Base-by-base conservation (phyloP, 1,140 invertebrate species). In the Cherax destructor region DNA sequence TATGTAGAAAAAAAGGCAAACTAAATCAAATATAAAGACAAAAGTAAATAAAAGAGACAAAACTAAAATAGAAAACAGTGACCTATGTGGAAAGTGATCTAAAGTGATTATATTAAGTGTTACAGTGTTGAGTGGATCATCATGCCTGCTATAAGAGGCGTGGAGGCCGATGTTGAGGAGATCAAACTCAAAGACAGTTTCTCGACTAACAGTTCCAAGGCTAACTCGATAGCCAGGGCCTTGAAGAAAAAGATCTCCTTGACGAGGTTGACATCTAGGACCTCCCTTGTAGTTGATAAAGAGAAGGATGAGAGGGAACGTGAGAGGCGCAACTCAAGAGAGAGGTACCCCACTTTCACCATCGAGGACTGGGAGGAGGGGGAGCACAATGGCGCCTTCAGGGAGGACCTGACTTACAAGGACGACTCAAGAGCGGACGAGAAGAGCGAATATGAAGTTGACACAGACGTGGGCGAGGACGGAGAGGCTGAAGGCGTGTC, bases 141-240 rank as follows among this genome's bases (percentile, higher is more conserved):
- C 74, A 91, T 91, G 89, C 89, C 91, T 30, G 81, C 91, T 50
- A 92, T 92, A 47, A 72, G 91, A 24, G 86, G 91, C 30, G 91
- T 92, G 69, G 91, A 92, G 86, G 91, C 91, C 1, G 91, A 92
- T 81, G 91, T 92, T 9, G 91, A 92, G 81, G 91, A 92, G 61
- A 92, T 92, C 41, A 92, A 92, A 59, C 91, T 92, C 9, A 92
- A 89, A 72, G 91, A 92, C 59, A 83, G 69, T 49, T 92, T 84
- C 79, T 52, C 86, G 78, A 88, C 59, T 80, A 79, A 74, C 80
- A 79, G 52, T 72, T 84, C 86, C 13, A 88, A 72, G 86, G 83
- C 91, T 4, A 92, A 92, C 81, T 88, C 91, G 24, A 84, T 92
- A 41, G 91, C 91, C 7, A 61, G 81, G 47, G 91, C 86, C 72